Evolutionary conservation across 2,113 vertebrate species (phyloP).

Genomic region (Serilophus lunatus): DNA sequence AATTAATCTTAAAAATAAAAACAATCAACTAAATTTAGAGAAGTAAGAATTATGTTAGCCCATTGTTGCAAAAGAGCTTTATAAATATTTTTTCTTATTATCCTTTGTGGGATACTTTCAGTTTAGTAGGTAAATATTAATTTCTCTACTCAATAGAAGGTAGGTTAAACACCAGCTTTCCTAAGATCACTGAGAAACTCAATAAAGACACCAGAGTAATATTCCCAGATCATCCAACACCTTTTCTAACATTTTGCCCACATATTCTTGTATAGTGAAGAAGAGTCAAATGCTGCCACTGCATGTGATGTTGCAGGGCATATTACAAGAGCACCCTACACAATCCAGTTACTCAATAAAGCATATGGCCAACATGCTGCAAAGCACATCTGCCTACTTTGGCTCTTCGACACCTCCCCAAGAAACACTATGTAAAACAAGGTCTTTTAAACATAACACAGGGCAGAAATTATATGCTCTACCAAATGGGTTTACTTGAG

Average conservation of each 20-base stretch:
- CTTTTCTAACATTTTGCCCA: background rate
- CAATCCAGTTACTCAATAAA: background rate
- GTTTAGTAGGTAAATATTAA: background rate
- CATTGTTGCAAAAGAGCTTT: background rate
- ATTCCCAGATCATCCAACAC: background rate
- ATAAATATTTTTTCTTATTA: background rate
- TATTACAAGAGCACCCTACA: background rate
- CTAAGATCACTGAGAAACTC: background rate
- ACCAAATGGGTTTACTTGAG: background rate
- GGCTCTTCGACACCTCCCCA: background rate
- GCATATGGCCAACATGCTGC: background rate
- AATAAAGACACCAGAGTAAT: background rate
- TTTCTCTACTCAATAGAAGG: background rate
- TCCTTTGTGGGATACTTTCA: background rate
- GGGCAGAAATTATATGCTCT: background rate
- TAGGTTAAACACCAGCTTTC: background rate
- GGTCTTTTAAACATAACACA: background rate
- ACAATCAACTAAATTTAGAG: background rate
- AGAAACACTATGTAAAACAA: background rate
- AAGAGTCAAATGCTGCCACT: background rate
- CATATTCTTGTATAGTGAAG: background rate
- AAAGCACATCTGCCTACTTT: background rate
- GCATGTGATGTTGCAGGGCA: background rate
- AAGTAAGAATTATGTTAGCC: background rate
- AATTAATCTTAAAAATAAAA: background rate